These are phyloP conservation scores for Cyphomyrus plagiostoma DNA, from an alignment of 2,113 vertebrate genomes.

Conservation along the genomic window DNA sequence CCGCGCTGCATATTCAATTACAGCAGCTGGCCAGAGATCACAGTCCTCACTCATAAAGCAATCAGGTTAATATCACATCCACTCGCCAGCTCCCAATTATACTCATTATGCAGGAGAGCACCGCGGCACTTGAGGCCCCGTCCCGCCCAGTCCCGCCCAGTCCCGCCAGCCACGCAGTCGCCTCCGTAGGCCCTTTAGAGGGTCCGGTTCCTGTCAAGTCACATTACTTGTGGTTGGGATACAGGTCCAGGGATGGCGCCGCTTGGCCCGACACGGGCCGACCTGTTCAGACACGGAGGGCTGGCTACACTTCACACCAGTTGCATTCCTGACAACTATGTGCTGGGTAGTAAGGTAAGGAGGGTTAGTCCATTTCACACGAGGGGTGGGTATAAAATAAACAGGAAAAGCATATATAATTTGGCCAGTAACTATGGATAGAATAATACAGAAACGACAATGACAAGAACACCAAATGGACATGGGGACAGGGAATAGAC, in stretches of 20 bases:
- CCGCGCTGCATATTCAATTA: background rate
- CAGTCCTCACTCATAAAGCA: background rate
- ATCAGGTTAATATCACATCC: conserved; percentile 11
- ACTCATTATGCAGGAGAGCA: background rate
- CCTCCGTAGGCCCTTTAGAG: background rate
- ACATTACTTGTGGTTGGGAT: background rate
- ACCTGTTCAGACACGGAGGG: background rate
- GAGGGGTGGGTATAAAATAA: background rate
- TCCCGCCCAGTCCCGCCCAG: background rate
- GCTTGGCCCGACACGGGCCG: background rate
- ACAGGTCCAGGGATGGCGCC: background rate
- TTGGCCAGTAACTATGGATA: background rate
- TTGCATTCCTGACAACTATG: background rate
- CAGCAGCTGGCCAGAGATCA: background rate
- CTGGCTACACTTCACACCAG: background rate
- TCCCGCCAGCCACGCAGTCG: background rate
- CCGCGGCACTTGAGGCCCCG: background rate
- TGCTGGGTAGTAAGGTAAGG: background rate
- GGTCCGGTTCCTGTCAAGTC: background rate
- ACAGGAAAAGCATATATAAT: background rate
- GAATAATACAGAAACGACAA: background rate
- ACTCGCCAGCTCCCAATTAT: background rate
- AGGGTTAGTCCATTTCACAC: background rate
- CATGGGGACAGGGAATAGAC: background rate
- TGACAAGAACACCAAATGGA: background rate